These are phyloP conservation scores for Tethya wilhelma DNA, from an alignment of 37 sponge, comb jelly and placozoan genomes.

Conservation along the genomic window DNA sequence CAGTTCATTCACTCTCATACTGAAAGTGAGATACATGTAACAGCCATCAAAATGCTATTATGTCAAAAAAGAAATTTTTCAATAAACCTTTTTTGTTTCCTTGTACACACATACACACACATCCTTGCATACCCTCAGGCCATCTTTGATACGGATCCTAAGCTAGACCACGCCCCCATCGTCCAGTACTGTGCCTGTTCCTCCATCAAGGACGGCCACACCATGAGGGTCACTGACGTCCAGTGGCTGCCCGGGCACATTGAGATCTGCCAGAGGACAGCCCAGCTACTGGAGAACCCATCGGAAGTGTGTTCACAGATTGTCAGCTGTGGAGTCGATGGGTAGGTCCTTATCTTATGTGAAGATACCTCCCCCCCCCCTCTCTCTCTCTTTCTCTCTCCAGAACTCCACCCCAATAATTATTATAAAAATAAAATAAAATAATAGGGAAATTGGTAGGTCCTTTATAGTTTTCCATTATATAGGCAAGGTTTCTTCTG, in stretches of 20 bases:
- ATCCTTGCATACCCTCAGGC: no score
- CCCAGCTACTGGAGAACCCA: conserved; percentile 28
- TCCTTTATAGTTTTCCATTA: no score
- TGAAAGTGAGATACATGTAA: no score
- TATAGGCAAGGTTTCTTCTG: no score
- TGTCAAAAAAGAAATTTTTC: no score
- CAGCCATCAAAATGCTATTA: no score
- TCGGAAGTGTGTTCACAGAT: conserved; percentile 66
- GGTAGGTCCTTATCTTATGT: conserved; percentile 53
- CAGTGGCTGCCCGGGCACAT: conserved; percentile 93
- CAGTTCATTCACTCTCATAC: no score
- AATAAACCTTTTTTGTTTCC: not conserved
- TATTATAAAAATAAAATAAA: no score
- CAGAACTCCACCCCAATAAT: no score
- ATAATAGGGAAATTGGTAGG: no score
- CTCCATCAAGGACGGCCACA: conserved; percentile 90
- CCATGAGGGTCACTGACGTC: conserved; percentile 71
- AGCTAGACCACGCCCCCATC: conserved; percentile 87
- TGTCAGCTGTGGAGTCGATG: conserved; percentile 76
- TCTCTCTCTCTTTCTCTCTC: no score
- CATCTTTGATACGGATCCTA: conserved; percentile 79
- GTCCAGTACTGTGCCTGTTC: conserved; percentile 81
- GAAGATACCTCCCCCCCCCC: no score
- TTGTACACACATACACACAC: conserved; percentile 44
- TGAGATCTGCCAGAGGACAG: conserved; percentile 70